These are phyloP conservation scores for Andrena dorsata DNA, from an alignment of 2,888 invertebrate genomes.

Conservation along the genomic window DNA sequence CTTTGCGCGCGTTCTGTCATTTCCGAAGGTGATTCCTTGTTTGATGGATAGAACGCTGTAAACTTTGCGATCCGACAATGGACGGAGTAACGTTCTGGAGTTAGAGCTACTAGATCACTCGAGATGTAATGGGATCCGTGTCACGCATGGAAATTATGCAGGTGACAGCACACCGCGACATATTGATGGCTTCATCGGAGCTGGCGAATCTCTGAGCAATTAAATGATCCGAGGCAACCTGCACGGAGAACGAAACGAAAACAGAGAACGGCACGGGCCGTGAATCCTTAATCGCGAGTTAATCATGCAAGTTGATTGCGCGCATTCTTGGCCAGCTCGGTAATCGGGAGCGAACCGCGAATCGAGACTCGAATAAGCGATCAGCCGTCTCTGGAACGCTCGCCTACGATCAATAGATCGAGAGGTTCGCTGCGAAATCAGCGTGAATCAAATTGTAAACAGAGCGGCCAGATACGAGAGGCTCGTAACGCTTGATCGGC, in stretches of 20 bases:
- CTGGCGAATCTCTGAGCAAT: background rate
- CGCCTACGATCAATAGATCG: slow-evolving; percentile 2
- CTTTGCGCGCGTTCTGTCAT: slow-evolving; percentile 10
- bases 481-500: slow-evolving; percentile 22
- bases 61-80: too few relatives aligned
- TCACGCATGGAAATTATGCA: too few relatives aligned
- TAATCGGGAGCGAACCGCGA: slow-evolving; percentile 38
- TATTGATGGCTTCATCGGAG: background rate
- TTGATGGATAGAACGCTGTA: too few relatives aligned
- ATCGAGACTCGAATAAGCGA: slow-evolving; percentile 43
- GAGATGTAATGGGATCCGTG: too few relatives aligned
- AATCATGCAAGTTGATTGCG: slow-evolving; percentile 50
- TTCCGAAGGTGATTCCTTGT: background rate
- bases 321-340: slow-evolving; percentile 50
- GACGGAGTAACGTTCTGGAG: too few relatives aligned
- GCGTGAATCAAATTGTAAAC: slow-evolving; percentile 54
- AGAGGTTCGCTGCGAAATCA: slow-evolving; percentile 18
- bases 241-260: slow-evolving; percentile 23
- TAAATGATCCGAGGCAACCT: background rate
- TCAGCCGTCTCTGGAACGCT: background rate
- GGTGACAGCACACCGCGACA: too few relatives aligned
- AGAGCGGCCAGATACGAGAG: slow-evolving; percentile 31
- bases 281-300: slow-evolving; percentile 57
- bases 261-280: slow-evolving; percentile 14
- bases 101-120: too few relatives aligned